Evolutionary conservation across 2,888 invertebrate species (phyloP), one percentile per base, ranked within the genome.

Genomic region (Tiliacea aurago): DNA sequence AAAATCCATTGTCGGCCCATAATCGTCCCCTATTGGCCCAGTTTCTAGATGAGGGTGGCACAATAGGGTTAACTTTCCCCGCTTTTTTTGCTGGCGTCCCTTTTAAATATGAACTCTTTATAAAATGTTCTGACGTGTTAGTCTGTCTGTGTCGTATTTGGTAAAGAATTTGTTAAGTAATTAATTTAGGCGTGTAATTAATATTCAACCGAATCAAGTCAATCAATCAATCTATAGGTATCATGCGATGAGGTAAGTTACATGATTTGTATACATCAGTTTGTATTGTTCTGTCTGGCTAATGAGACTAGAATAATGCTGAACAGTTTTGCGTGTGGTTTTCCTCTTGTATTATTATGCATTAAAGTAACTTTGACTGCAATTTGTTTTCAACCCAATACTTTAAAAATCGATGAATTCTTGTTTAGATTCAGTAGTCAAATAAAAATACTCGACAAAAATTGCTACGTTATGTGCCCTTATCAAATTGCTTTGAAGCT

Each of bases 1-100:
- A 95, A 95, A 95, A 94, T 94, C 95, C 90, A 94, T 95, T 94
- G 95, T 94, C 84, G 84, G 81, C 86, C 89, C 86, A 91, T 91
- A 92, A 90, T 87, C 91, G 87, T 92, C 91, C 93, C 95, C 89
- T 84, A 96, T 96, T 96, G 96, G 96, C 95, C 95, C 94, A 95
- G 90, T 95, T 96, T 94, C 94, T 92, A 92, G 90, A 91, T 87
- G 91, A 93, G 95, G 95, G 95, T 92, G 91, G 91, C 90, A 93
- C 92, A 93, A 93, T 93, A 88, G 93, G 91, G 89, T 85, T 83
- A 90, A 90, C 93, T 94, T 95, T 95, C 94, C 94, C 95, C 90
- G 90, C 90, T 93, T 95, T 95, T 94, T 94, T 85, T 81, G 74
- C 72, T 64, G 63, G 80, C 77, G 88, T 85, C 91, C 93, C 90